These are phyloP conservation scores for Nycticryphes semicollaris DNA, from an alignment of 2,113 vertebrate species.

Conservation along the genomic window DNA sequence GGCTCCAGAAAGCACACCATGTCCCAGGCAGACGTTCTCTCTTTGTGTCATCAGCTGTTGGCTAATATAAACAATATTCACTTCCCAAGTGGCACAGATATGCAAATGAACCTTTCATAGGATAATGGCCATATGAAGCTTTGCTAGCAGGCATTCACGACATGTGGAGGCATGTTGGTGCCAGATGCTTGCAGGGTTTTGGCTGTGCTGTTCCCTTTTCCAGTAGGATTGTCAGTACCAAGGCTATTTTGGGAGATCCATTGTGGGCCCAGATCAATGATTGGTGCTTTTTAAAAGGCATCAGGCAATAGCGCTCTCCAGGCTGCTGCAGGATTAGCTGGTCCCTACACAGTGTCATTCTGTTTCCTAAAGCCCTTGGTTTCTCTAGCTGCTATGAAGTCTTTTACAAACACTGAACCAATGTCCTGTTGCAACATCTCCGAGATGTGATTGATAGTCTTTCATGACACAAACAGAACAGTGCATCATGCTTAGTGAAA, in stretches of 20 bases:
- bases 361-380: background rate
- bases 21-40: background rate
- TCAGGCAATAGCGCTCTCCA: background rate
- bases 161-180: conserved; percentile 29
- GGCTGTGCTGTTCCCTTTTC: conserved; percentile 34
- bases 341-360: background rate
- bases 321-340: conserved; percentile 15
- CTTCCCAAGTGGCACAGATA: conserved; percentile 54
- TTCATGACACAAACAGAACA: background rate
- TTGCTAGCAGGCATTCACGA: conserved; percentile 30
- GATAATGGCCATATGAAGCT: conserved; percentile 40
- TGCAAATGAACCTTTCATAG: conserved; percentile 46
- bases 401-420: background rate
- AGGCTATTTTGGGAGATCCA: conserved; percentile 42
- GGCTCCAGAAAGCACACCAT: background rate
- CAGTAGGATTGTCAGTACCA: conserved; percentile 38
- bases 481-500: background rate
- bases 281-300: conserved; percentile 2
- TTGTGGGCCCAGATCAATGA: background rate
- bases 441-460: background rate
- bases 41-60: conserved; percentile 7
- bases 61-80: conserved; percentile 25
- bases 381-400: background rate
- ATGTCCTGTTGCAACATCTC: background rate
- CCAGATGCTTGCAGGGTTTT: conserved; percentile 59